phyloP scores from a whole-genome alignment of 1,140 invertebrate species.

The Cylas formicarius region DNA sequence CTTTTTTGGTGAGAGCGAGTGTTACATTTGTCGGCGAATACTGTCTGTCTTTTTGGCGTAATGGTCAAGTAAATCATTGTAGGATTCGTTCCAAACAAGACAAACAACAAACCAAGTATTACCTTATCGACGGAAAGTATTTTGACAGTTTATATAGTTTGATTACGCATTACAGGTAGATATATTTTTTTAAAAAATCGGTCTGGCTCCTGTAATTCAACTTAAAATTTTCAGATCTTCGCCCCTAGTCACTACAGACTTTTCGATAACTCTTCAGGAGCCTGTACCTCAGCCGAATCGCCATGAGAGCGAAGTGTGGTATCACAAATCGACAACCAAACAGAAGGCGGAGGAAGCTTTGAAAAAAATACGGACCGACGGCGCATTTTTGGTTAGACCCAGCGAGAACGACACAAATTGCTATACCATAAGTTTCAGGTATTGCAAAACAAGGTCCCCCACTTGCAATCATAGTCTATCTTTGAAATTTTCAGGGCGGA shows the following conservation, averaged over 20 bases:
- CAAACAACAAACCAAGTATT: slow-evolving; percentile 82
- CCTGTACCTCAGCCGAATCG: slow-evolving; percentile 92
- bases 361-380: slow-evolving; percentile 72
- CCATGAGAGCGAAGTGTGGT: slow-evolving; percentile 93
- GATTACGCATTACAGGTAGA: slow-evolving; percentile 74
- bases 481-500: slow-evolving; percentile 61
- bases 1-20: slow-evolving; percentile 89
- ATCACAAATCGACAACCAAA: slow-evolving; percentile 71
- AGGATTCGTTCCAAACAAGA: slow-evolving; percentile 86
- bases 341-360: slow-evolving; percentile 81
- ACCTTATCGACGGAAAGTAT: slow-evolving; percentile 78
- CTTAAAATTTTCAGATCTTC: slow-evolving; percentile 49
- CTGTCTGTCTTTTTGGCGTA: slow-evolving; percentile 89
- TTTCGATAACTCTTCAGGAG: slow-evolving; percentile 78
- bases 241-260: slow-evolving; percentile 81
- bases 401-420: slow-evolving; percentile 77
- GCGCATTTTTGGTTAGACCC: slow-evolving; percentile 85
- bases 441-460: slow-evolving; percentile 24
- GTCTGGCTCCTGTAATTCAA: slow-evolving; percentile 22
- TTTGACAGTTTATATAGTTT: slow-evolving; percentile 92
- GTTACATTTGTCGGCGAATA: slow-evolving; percentile 96
- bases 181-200: no score
- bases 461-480: neutral
- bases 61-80: slow-evolving; percentile 86
- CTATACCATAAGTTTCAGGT: slow-evolving; percentile 94